A percentile compares a stretch with the other conserved stretches of the same genome.
These are phyloP conservation scores for Meiosimyza platycephala DNA, from an alignment of 2,888 invertebrate genomes.

Conservation along the genomic window DNA sequence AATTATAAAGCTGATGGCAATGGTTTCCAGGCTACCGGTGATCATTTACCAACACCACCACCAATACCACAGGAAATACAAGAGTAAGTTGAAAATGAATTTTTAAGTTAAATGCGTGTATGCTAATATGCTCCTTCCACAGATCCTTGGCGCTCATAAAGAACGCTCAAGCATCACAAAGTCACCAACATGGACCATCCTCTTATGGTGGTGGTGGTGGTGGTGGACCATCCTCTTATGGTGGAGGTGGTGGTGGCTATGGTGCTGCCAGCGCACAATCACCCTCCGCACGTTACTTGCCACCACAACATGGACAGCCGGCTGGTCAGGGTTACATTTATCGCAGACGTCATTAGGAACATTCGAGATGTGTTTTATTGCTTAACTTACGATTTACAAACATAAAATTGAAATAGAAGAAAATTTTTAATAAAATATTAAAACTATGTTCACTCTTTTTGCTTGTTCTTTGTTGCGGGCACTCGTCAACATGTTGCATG, in stretches of 20 bases:
- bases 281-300: slow-evolving; percentile 57
- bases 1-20: slow-evolving; percentile 81
- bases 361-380: background rate
- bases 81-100: slow-evolving; percentile 38
- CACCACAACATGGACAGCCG: slow-evolving; percentile 48
- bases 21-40: slow-evolving; percentile 81
- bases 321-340: slow-evolving; percentile 43
- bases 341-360: slow-evolving; percentile 46
- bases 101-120: background rate
- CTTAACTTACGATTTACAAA: slow-evolving; percentile 28
- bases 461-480: too few relatives aligned
- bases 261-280: slow-evolving; percentile 46
- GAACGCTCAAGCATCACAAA: slow-evolving; percentile 27
- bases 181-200: background rate
- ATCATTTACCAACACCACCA: slow-evolving; percentile 81
- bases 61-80: slow-evolving; percentile 71
- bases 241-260: slow-evolving; percentile 13
- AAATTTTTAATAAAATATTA: slow-evolving; percentile 17
- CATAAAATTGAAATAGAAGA: slow-evolving; percentile 26
- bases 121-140: background rate
- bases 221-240: background rate
- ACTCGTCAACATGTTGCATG: background rate
- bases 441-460: too few relatives aligned
- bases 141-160: slow-evolving; percentile 48
- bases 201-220: slow-evolving; percentile 38